Base-by-base conservation (phyloP, 2,113 vertebrate genomes). In the Heterotis niloticus region DNA sequence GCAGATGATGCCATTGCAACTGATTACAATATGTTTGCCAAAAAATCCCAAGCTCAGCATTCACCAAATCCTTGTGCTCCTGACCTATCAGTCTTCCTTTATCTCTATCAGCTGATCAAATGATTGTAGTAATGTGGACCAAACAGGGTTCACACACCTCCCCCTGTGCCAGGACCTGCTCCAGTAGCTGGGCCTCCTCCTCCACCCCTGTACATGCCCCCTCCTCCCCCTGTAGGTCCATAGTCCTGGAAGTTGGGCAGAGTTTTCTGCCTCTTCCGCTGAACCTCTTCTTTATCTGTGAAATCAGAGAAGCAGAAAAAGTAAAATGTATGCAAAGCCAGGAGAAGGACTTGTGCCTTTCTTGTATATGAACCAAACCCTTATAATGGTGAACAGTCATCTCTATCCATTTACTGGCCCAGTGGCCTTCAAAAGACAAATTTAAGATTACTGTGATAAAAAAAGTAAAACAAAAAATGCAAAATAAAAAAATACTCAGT, bases 241-340 rank as follows among this genome's bases (percentile, higher is more conserved):
- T 92, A 92, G 81, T 99, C 97, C 0, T 95, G 97, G 85, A 99
- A 99, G 87, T 96, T 98, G 0, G 98, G 98, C 89, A 99, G 90
- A 0, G 96, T 96, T 87, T 99, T 99, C 90, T 98, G 96, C 10
- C 96, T 92, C 76, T 99, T 99, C 88, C 98, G 94, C 83, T 97
- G 96, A 12, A 99, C 97, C 91, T 99, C 98, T 89, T 99, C 98
- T 84, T 99, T 99, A 81, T 99, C 98, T 99, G 86, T 34, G 54
- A 73, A 64, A 13, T 74, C 51, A 59, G 67, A 29, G 57, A 9
- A 57, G 60, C n/a, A 79, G 3, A 16, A 60, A 16, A 60, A 59
- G 52, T 74, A 0, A 64, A 28, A 69, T 16, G 66, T 5, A 60
- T 71, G 83, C 65, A 88, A 14, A 65, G 23, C 1, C 70, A 54